Percentiles rank a stretch among this genome's conserved stretches.
These are phyloP conservation scores for Choreutis nemorana DNA, from an alignment of 2,888 invertebrate species.

Conservation along the genomic window DNA sequence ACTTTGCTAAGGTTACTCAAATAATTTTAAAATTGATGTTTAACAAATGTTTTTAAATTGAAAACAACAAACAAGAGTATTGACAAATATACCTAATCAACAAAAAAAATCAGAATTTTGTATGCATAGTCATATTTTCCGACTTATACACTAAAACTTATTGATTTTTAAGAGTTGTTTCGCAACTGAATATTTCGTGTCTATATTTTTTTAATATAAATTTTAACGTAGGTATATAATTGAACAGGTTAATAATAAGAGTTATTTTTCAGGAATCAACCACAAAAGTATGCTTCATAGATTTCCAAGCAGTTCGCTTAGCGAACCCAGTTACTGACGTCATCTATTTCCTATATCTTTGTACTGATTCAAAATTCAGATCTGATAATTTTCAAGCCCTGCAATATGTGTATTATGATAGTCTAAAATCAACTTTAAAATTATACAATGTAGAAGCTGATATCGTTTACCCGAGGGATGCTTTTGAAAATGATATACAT, in stretches of 20 bases:
- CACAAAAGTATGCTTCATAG: constrained; percentile 35
- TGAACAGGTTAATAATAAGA: neutral
- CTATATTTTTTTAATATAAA: too few relatives aligned
- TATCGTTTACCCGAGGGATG: constrained; percentile 25
- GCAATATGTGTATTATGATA: constrained; percentile 30
- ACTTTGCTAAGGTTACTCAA: too few relatives aligned
- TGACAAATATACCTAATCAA: too few relatives aligned
- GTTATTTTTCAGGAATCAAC: constrained; percentile 28
- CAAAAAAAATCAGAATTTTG: too few relatives aligned
- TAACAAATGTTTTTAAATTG: too few relatives aligned
- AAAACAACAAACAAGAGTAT: too few relatives aligned
- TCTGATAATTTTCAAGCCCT: constrained; percentile 26
- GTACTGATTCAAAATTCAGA: constrained; percentile 41
- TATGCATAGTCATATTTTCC: too few relatives aligned
- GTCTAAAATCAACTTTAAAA: constrained; percentile 25
- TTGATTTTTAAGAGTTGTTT: neutral
- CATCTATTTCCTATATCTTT: constrained; percentile 35
- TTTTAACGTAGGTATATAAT: too few relatives aligned
- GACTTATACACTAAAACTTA: too few relatives aligned
- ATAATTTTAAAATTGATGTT: too few relatives aligned
- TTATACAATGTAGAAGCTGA: constrained; percentile 26
- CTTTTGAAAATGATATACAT: constrained; percentile 28
- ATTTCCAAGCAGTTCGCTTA: constrained; percentile 47
- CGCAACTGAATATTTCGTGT: too few relatives aligned
- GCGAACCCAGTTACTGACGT: constrained; percentile 42